phyloP scores from a whole-genome alignment of 2,113 vertebrate species.

The Gallinago jamesoni region DNA sequence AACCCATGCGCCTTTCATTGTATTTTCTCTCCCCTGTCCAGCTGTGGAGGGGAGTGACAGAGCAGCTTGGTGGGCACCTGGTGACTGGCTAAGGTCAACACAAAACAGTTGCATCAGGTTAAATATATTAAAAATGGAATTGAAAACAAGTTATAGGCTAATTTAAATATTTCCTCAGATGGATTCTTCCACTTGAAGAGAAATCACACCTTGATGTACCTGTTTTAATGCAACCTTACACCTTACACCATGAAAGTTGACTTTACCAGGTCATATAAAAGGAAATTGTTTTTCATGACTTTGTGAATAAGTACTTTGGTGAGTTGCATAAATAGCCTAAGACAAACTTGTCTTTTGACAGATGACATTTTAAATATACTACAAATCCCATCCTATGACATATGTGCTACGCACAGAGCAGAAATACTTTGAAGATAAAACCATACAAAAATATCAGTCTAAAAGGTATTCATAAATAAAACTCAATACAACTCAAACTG shows the following conservation, averaged over 20 bases:
- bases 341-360: constrained; percentile 1
- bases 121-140: neutral
- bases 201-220: neutral
- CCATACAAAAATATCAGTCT: neutral
- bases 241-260: neutral
- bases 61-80: neutral
- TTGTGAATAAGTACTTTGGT: neutral
- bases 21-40: neutral
- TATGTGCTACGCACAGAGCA: neutral
- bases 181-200: neutral
- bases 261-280: neutral
- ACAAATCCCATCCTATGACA: neutral
- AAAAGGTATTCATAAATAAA: neutral
- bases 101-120: neutral
- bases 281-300: neutral
- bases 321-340: neutral
- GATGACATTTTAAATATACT: neutral
- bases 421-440: constrained; percentile 7
- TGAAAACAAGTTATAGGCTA: neutral
- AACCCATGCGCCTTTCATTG: neutral
- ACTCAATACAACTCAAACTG: neutral
- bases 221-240: neutral
- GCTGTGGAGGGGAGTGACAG: neutral
- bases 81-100: neutral
- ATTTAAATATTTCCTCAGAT: neutral